Percentiles rank a stretch among this genome's conserved stretches.
phyloP scores from a whole-genome alignment of 2,113 vertebrate genomes.

The Corynorhinus townsendii region DNA sequence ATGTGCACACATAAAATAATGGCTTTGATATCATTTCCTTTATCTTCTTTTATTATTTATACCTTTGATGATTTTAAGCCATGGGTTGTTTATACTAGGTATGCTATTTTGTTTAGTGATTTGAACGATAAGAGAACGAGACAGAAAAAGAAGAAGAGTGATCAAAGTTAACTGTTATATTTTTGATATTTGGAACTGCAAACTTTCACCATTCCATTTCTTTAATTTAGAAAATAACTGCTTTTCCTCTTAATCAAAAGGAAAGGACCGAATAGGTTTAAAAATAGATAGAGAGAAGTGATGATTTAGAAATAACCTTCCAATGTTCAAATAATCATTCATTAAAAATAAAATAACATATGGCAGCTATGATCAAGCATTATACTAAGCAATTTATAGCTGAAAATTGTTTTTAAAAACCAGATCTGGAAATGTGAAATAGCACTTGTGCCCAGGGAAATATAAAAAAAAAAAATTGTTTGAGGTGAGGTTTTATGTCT shows the following conservation, averaged over 20 bases:
- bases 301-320: background rate
- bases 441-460: background rate
- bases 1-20: background rate
- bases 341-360: background rate
- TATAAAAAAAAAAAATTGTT: background rate
- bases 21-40: background rate
- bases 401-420: background rate
- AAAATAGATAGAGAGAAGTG: background rate
- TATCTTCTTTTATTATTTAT: background rate
- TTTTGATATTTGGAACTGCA: background rate
- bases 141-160: background rate
- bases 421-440: background rate
- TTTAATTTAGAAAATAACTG: background rate
- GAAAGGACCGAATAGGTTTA: background rate
- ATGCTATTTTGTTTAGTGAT: constrained; percentile 38
- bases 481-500: background rate
- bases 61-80: background rate
- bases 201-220: constrained; percentile 48
- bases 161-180: constrained; percentile 25
- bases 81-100: background rate
- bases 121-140: background rate
- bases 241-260: background rate
- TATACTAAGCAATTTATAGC: background rate
- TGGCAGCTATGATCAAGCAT: background rate
- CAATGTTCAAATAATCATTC: background rate